Percentiles rank a stretch among this genome's conserved stretches.
phyloP scores from a whole-genome alignment of 2,888 invertebrate genomes.

The Coelinius sp. region DNA sequence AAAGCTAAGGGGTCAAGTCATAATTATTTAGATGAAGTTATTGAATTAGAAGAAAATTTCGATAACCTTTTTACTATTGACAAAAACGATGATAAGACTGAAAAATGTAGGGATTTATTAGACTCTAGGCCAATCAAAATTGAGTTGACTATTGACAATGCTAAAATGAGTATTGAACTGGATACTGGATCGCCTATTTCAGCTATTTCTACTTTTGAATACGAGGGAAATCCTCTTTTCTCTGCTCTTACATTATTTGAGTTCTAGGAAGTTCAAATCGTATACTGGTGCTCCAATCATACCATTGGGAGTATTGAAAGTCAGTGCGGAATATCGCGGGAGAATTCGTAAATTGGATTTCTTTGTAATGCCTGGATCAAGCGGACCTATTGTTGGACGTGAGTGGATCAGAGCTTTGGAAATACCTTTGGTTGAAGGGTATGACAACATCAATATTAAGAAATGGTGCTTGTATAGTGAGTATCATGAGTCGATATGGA shows the following conservation, averaged over 20 bases:
- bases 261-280: background rate
- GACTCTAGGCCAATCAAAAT: background rate
- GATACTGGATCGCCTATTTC: background rate
- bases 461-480: too few relatives aligned
- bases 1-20: background rate
- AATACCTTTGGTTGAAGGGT: too few relatives aligned
- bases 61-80: background rate
- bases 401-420: too few relatives aligned
- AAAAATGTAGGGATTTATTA: background rate
- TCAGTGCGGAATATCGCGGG: background rate
- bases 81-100: background rate
- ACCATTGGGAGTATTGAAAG: background rate
- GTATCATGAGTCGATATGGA: too few relatives aligned
- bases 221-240: background rate
- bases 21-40: conserved; percentile 30
- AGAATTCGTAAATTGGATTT: too few relatives aligned
- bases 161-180: background rate
- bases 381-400: too few relatives aligned
- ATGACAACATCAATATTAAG: too few relatives aligned
- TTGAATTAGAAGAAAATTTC: conserved; percentile 19
- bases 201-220: background rate
- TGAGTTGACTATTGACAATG: background rate
- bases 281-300: background rate
- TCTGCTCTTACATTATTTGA: background rate
- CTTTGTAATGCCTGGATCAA: too few relatives aligned